Evolutionary conservation across 2,888 invertebrate genomes (phyloP), one percentile per base, ranked within the genome.

Genomic region (Limnephilus lunatus): DNA sequence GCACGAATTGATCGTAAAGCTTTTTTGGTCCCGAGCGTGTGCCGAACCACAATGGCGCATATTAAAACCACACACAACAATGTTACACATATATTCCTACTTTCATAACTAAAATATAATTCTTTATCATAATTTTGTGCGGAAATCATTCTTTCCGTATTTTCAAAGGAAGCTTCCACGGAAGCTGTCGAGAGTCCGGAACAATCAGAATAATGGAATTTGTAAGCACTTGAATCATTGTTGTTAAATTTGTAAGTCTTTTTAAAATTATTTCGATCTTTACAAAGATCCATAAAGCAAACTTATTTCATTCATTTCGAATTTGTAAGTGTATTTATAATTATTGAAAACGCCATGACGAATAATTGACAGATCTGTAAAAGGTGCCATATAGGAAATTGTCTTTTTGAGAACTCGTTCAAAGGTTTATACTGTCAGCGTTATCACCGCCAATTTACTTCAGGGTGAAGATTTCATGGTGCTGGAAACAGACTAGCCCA

Each of bases 31-130:
- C 32, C 15, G 85, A 90, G 91, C 92, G 91, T 91, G 92, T 90
- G 92, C 92, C 90, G 85, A 87, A 80, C 48, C 80, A 91, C 91
- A 93, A 93, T 93, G 82, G 91, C 91, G 92, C 92, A 91, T 93
- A 92, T 93, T 91, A 92, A 93, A 93, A 92, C 89, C 89, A 81
- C 90, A 32, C 92, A 87, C 31, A 82, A 90, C 68, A 92, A 81
- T 90, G 48, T 89, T 35, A 39, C 88, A 81, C 32, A 30, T 12
- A 48, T 44, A 81, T 89, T 31, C 44, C 7, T 44, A 48, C 25
- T 1, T 53, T 90, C 19, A 82, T 44, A 68, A 90, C 83, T 83
- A 11, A 89, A 90, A 53, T 81, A 86, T 92, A 85, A 31, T 90
- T 92, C 89, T n/a, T 68, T 68, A 68, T 68, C 19, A 25, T 68